Evolutionary conservation across 2,888 invertebrate genomes (phyloP), one percentile per base, ranked within the genome.

Genomic region (Agrotis ipsilon): DNA sequence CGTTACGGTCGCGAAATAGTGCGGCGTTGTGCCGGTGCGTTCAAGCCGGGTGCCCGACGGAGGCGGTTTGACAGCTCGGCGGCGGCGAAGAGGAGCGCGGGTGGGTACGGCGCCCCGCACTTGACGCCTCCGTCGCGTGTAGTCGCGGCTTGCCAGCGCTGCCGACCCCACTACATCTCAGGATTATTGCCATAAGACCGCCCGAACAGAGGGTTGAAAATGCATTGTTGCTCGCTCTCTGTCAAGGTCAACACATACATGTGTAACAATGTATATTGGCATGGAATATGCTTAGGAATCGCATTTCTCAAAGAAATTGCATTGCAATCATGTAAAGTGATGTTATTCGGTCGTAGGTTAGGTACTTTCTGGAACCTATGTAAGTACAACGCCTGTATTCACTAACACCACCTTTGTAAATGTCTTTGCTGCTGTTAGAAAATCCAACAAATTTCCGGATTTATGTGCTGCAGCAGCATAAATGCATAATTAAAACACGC

Each of bases 11-110:
- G 92, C 93, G 91, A 90, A 88, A 88, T 86, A 84, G 88, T 88
- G 91, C 91, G 91, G 89, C 90, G 89, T 88, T 87, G 85, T 90
- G 74, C 89, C 88, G 90, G 91, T 91, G 93, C 96, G 96, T 96
- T 94, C 94, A 94, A 93, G 94, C 92, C 94, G 94, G 90, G 89
- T 94, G 95, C 94, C 94, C 88, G 95, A 93, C 95, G 92, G 92
- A 95, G 96, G 94, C 96, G 93, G 94, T 96, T 96, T 96, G 96
- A 96, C 95, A 96, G 95, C 94, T 94, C 91, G 88, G 89, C 91
- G 89, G 92, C 88, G 90, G 90, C 89, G 90, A 87, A 90, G 90
- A 90, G 92, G 90, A 92, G 94, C 92, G 94, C 94, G 95, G 94
- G 94, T 90, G 94, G 94, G 83, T 85, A 87, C 90, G 84, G 89